Evolutionary conservation across 2,888 invertebrate species (phyloP).

Genomic region (Nemoura dubitans): DNA sequence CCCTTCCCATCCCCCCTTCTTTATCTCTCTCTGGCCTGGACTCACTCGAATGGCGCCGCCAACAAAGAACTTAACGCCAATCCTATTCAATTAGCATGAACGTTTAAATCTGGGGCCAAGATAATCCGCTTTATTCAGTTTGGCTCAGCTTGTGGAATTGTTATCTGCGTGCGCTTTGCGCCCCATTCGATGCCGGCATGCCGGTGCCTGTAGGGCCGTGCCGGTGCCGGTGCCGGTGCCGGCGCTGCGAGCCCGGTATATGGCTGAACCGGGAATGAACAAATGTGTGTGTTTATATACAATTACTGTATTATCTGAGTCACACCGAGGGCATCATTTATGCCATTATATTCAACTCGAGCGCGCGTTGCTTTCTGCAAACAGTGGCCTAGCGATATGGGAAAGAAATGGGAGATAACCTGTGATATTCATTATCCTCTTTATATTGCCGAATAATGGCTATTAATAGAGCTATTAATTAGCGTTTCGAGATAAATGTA

Average conservation of each 20-base stretch:
- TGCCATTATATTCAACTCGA: constrained; percentile 37
- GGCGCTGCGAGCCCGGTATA: background rate
- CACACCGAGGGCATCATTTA: constrained; percentile 45
- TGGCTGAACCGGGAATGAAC: constrained; percentile 46
- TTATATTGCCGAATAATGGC: constrained; percentile 28
- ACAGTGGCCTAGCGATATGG: background rate
- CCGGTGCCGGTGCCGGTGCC: background rate
- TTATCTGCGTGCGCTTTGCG: constrained; percentile 50
- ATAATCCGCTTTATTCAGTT: constrained; percentile 51
- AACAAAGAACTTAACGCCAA: constrained; percentile 43
- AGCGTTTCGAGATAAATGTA: background rate
- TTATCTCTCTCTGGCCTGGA: constrained; percentile 34
- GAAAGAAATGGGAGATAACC: background rate
- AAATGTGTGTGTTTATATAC: constrained; percentile 48
- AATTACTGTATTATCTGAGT: constrained; percentile 45
- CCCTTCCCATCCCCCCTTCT: constrained; percentile 2
- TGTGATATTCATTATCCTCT: constrained; percentile 33
- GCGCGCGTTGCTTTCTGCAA: background rate
- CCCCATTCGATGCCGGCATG: constrained; percentile 23
- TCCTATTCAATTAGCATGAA: constrained; percentile 52
- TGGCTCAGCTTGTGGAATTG: constrained; percentile 51
- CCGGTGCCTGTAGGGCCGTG: background rate
- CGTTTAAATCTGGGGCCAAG: constrained; percentile 50
- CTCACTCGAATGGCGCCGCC: constrained; percentile 31
- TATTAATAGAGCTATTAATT: constrained; percentile 31